Evolutionary conservation across 2,113 vertebrate genomes (phyloP).

Genomic region (human): GRCh38 chr16:73548501-73549000

Average conservation of each 20-base stretch:
- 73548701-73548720: conserved; percentile 78
- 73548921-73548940: conserved; percentile 45
- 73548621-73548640: conserved; percentile 80
- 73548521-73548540: conserved; percentile 76
- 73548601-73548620: conserved; percentile 79
- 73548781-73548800: conserved; percentile 75
- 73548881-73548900: conserved; percentile 66
- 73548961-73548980: conserved; percentile 54
- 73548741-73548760: conserved; percentile 75
- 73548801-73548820: conserved; percentile 80
- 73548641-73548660: conserved; percentile 79
- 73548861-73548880: conserved; percentile 74
- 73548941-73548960: conserved; percentile 45
- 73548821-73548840: conserved; percentile 75
- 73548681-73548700: conserved; percentile 63
- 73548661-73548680: conserved; percentile 71
- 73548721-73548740: conserved; percentile 74
- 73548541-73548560: conserved; percentile 71
- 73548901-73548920: conserved; percentile 69
- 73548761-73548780: conserved; percentile 78
- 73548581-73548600: conserved; percentile 82
- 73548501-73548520: conserved; percentile 84
- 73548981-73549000: neutral
- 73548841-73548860: conserved; percentile 77
- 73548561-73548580: conserved; percentile 78